phyloP scores from a whole-genome alignment of 2,113 vertebrate species.

The Indicator maculatus region DNA sequence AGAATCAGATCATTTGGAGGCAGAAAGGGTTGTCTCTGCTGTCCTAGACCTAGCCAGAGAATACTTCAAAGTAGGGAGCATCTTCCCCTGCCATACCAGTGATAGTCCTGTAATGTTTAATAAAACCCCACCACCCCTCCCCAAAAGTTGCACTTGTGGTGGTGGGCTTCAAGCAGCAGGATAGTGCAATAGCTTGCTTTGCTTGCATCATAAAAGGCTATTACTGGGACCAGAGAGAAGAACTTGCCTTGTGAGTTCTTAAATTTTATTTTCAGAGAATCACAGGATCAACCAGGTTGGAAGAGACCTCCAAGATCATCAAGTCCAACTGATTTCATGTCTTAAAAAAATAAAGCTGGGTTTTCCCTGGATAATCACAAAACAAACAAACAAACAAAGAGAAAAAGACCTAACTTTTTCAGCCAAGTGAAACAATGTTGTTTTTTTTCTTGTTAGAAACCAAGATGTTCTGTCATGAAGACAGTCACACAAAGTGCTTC shows the following conservation, averaged over 20 bases:
- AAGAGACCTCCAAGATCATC: too few species aligned
- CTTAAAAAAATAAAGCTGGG: neutral
- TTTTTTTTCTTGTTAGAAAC: neutral
- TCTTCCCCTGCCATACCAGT: neutral
- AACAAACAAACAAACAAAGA: neutral
- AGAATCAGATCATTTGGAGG: neutral
- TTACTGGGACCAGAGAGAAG: neutral
- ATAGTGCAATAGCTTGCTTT: neutral
- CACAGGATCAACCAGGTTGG: too few species aligned
- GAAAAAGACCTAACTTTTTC: neutral
- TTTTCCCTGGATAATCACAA: neutral
- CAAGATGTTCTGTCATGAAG: neutral
- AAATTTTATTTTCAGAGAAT: neutral
- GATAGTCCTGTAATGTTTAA: neutral
- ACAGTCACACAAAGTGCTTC: neutral
- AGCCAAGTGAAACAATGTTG: neutral
- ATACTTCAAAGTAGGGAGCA: neutral
- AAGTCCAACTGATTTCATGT: too few species aligned
- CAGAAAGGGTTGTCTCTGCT: neutral
- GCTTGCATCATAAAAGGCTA: neutral
- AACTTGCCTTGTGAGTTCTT: neutral
- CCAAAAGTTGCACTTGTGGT: neutral
- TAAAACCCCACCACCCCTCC: fast-evolving
- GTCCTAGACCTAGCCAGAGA: neutral
- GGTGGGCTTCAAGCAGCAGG: neutral